A percentile compares a stretch with the other conserved stretches of the same genome.
These are phyloP conservation scores for Cariama cristata DNA, from an alignment of 2,113 vertebrate species.

Conservation along the genomic window DNA sequence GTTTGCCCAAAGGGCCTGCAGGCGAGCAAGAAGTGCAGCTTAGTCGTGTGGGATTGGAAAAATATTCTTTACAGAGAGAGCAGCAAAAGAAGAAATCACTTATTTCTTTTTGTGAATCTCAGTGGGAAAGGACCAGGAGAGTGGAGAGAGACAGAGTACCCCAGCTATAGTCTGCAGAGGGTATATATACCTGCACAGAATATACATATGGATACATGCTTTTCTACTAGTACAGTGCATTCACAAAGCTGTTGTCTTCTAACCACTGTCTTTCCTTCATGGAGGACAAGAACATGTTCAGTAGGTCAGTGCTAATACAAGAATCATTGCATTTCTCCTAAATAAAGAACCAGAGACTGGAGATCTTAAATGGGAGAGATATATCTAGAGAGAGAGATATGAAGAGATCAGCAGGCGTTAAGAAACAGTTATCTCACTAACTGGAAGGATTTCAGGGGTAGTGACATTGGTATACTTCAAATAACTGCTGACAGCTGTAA, in stretches of 20 bases:
- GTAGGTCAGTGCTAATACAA: fast-evolving
- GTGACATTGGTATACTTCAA: background rate
- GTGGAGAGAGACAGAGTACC: no score
- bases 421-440: background rate
- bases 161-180: background rate
- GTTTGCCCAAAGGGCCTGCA: background rate
- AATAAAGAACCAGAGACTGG: background rate
- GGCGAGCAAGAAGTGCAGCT: background rate
- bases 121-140: background rate
- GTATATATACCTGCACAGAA: background rate
- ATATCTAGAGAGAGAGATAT: fast-evolving
- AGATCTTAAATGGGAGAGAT: background rate
- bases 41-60: background rate
- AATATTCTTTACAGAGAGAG: background rate
- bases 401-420: background rate
- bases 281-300: background rate
- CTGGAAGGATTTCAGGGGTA: background rate
- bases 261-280: background rate
- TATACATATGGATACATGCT: background rate
- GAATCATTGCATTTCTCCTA: background rate
- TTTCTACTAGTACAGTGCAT: no score
- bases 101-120: background rate
- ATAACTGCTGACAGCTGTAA: background rate
- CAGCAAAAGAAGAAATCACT: background rate
- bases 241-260: background rate